Conservation (phyloP, 2,113 vertebrate species). For the Channa maculata region DNA sequence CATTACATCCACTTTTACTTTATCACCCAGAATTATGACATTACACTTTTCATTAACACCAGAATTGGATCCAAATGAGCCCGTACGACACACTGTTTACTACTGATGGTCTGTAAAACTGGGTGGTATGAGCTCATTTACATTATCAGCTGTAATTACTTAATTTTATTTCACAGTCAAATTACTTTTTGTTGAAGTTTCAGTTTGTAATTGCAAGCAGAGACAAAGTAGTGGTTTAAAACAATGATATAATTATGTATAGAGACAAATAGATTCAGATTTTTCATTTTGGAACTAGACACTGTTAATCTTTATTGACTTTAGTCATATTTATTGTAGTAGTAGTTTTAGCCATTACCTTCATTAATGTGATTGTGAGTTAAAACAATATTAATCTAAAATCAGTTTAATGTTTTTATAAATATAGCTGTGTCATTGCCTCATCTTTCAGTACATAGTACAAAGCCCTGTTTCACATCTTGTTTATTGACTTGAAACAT, state of each 20-base stretch:
- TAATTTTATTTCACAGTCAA: constrained; percentile 31
- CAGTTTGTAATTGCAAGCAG: background rate
- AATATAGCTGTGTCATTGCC: too few relatives aligned
- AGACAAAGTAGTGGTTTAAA: background rate
- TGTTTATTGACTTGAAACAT: too few relatives aligned
- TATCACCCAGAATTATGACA: constrained; percentile 66
- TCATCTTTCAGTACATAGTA: too few relatives aligned
- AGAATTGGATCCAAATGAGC: constrained; percentile 47
- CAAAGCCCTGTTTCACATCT: too few relatives aligned
- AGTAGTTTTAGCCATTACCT: too few relatives aligned
- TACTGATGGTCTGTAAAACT: background rate
- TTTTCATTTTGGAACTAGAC: too few relatives aligned
- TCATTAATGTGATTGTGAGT: too few relatives aligned
- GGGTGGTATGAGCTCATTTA: constrained; percentile 22
- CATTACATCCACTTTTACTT: constrained; percentile 50
- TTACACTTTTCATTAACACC: constrained; percentile 67
- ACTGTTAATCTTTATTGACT: too few relatives aligned
- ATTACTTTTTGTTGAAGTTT: constrained; percentile 24
- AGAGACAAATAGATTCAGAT: background rate
- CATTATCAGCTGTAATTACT: constrained; percentile 56
- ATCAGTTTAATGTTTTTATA: too few relatives aligned
- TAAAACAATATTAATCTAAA: too few relatives aligned
- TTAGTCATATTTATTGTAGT: too few relatives aligned
- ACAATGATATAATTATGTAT: background rate
- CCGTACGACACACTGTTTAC: constrained; percentile 38